Base-by-base conservation (phyloP, 2,113 vertebrate species). In the Lophius piscatorius region DNA sequence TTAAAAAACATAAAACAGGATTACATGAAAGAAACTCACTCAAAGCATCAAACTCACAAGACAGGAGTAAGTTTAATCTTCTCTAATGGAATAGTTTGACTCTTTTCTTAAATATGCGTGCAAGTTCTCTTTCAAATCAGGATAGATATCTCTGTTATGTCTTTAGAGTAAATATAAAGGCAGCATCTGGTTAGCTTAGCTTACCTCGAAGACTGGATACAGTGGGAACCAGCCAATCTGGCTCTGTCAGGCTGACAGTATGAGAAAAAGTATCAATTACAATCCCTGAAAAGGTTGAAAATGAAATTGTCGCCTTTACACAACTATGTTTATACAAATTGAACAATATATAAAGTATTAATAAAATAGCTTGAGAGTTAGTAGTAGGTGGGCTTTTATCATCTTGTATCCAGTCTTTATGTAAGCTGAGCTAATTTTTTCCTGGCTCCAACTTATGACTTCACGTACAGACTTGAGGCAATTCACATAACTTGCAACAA, bases 41-140 rank as follows among this genome's bases (percentile, higher is more conserved):
- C 0, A 29, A 50, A 57, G 22, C 12, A 22, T 42, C 6, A 41
- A 64, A 44, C 26, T 8, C 46, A 40, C 46, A 57, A 16, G 21
- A 59, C 22, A 26, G 33, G 41, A 66, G 34, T 55, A 67, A 70
- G 70, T 44, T 70, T 13, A 48, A 31, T 23, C 50, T 61, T 35
- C 8, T 29, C 41, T 20, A 11, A 12, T 47, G 31, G 29, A 50
- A 44, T 1, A 18, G 21, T 57, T 68, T 17, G 16, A 64, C 49
- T 49, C 64, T 68, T 64, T 42, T n/a, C n/a, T n/a, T n/a, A n/a
- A n/a, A n/a, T n/a, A n/a, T n/a, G n/a, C n/a, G n/a, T n/a, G n/a
- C n/a, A n/a, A n/a, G n/a, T n/a, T n/a, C n/a, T n/a, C n/a, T n/a
- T 31, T 31, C 9, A 31, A 31, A 31, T 31, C 9, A 31, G 29